Conservation (phyloP, 2,888 invertebrate species). For the Drosophila sordidapex region DNA sequence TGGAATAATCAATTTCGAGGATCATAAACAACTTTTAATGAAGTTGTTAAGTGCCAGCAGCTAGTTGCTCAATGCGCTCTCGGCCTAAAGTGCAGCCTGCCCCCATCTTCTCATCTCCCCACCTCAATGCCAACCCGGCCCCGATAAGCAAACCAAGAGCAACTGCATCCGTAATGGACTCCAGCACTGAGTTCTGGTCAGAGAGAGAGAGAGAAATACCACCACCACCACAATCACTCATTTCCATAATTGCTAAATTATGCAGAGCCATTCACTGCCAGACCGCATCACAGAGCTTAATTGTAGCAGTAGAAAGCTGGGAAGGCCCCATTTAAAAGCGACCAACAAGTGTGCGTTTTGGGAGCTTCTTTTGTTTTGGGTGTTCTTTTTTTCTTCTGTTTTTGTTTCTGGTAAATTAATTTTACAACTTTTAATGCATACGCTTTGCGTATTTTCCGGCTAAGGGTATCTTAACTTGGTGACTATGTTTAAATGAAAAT, state of each 20-base stretch:
- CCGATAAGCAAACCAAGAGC: slow-evolving; percentile 56
- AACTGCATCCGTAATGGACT: slow-evolving; percentile 68
- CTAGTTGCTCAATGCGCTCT: slow-evolving; percentile 68
- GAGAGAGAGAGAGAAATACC: slow-evolving; percentile 14
- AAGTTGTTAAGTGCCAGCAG: slow-evolving; percentile 83
- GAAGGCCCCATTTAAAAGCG: slow-evolving; percentile 16
- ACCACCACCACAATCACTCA: slow-evolving; percentile 52
- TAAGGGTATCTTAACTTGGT: slow-evolving; percentile 2
- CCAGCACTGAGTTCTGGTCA: slow-evolving; percentile 37
- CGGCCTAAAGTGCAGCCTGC: slow-evolving; percentile 62
- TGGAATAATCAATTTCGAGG: slow-evolving; percentile 84
- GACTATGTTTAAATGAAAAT: slow-evolving; percentile 8
- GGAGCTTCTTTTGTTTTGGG: slow-evolving; percentile 60
- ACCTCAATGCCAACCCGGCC: slow-evolving; percentile 5
- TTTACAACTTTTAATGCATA: slow-evolving; percentile 55
- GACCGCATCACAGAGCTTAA: slow-evolving; percentile 33
- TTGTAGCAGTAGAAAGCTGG: slow-evolving; percentile 27
- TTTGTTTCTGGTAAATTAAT: slow-evolving; percentile 77
- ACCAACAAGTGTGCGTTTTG: slow-evolving; percentile 69
- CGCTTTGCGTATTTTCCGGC: slow-evolving; percentile 9
- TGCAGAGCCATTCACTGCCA: slow-evolving; percentile 55
- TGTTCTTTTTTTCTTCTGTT: slow-evolving; percentile 16
- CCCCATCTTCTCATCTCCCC: not conserved
- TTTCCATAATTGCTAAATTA: slow-evolving; percentile 81
- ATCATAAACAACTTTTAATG: slow-evolving; percentile 84